These are phyloP conservation scores for Dicentrarchus labrax DNA, from an alignment of 2,113 vertebrate genomes.

Conservation along the genomic window DNA sequence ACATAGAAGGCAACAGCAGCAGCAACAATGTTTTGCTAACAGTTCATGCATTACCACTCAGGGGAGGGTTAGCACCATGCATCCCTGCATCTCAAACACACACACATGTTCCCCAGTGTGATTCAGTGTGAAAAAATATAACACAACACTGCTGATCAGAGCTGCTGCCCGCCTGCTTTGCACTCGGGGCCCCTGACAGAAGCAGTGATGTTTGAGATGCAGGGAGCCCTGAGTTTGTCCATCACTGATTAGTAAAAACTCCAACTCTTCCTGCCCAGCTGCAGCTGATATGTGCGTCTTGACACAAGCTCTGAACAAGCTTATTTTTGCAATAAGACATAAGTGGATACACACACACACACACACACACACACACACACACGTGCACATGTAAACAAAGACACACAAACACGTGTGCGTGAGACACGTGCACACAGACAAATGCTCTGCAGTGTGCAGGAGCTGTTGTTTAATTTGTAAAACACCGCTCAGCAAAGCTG, in stretches of 20 bases:
- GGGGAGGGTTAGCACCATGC: conserved; percentile 81
- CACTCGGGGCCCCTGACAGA: conserved; percentile 74
- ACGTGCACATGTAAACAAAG: conserved; percentile 49
- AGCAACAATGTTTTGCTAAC: conserved; percentile 84
- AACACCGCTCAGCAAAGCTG: conserved; percentile 77
- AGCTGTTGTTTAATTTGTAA: conserved; percentile 85
- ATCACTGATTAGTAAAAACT: conserved; percentile 83
- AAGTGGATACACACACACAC: conserved; percentile 11
- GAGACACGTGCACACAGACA: conserved; percentile 22
- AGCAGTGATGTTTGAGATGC: conserved; percentile 73
- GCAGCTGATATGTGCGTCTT: conserved; percentile 61
- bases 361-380: conserved; percentile 5
- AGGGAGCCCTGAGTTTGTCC: conserved; percentile 75
- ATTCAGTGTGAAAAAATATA: conserved; percentile 60
- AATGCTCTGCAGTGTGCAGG: conserved; percentile 64
- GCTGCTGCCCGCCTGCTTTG: conserved; percentile 74
- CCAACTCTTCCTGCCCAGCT: conserved; percentile 51
- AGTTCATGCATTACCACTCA: conserved; percentile 86
- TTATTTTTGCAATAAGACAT: conserved; percentile 59
- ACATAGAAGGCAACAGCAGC: conserved; percentile 80
- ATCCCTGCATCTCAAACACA: conserved; percentile 83
- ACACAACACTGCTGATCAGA: conserved; percentile 80
- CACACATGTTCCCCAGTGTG: conserved; percentile 77
- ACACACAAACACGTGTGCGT: conserved; percentile 29
- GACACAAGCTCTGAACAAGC: conserved; percentile 57